Conservation (phyloP, 2,113 vertebrate species). For the Octodon degus region DNA sequence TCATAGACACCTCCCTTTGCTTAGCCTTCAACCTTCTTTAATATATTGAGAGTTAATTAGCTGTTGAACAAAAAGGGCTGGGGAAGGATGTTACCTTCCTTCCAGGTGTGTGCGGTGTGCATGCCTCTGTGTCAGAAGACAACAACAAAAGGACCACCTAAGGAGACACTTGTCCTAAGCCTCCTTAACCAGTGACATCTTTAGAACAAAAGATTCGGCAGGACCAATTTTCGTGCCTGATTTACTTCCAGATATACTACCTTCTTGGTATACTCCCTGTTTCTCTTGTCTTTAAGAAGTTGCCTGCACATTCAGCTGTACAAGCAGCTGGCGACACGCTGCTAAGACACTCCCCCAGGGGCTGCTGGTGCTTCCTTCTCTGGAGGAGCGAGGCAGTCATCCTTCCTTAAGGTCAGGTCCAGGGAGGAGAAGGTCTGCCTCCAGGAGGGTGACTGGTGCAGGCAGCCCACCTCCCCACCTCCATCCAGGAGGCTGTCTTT, state of each 20-base stretch:
- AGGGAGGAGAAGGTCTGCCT: neutral
- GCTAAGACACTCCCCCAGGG: neutral
- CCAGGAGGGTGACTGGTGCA: too few relatives aligned
- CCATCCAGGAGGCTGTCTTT: neutral
- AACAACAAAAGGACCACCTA: accelerated
- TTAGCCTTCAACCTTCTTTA: neutral
- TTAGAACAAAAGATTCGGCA: neutral
- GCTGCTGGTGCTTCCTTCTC: neutral
- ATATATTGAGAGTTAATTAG: neutral
- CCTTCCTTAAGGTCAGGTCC: neutral
- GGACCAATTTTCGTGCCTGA: neutral
- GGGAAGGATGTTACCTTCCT: neutral
- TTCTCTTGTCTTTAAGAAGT: neutral
- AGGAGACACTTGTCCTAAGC: neutral
- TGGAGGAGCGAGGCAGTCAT: neutral
- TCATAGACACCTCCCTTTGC: neutral
- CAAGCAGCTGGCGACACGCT: neutral
- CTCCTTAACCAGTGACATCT: neutral
- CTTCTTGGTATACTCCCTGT: neutral
- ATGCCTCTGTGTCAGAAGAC: neutral
- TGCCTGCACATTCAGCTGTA: neutral
- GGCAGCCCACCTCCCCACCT: neutral
- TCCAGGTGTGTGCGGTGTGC: accelerated
- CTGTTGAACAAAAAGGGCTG: neutral
- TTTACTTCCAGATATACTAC: neutral